Conservation (phyloP, 2,113 vertebrate genomes). For the Carassius carassius region DNA sequence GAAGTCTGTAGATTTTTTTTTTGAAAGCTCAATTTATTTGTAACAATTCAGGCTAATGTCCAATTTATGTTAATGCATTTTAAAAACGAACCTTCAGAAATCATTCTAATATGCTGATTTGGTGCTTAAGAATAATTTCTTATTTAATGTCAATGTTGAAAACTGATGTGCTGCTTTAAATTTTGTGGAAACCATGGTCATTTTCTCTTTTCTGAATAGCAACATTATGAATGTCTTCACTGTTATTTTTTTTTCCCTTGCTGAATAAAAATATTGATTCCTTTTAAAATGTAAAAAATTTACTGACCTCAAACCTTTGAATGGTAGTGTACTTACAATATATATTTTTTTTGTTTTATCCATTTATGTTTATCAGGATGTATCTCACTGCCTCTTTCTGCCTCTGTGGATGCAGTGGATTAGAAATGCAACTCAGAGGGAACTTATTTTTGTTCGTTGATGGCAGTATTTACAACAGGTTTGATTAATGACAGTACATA, state of each 20-base stretch:
- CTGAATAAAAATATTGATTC: not conserved
- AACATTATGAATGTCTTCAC: not conserved
- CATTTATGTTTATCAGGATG: slow-evolving; percentile 61
- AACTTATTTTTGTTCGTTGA: not conserved
- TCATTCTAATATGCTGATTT: too few relatives aligned
- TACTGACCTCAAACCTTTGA: not conserved
- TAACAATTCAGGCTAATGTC: too few relatives aligned
- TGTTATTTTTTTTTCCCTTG: not conserved
- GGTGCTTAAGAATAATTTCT: not conserved
- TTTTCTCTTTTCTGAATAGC: not conserved
- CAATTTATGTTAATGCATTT: not conserved
- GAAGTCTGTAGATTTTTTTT: too few relatives aligned
- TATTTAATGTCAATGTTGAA: not conserved
- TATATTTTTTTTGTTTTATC: slow-evolving; percentile 12
- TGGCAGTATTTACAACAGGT: slow-evolving; percentile 23
- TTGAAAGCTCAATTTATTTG: too few relatives aligned
- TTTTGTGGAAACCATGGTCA: not conserved
- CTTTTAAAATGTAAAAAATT: not conserved
- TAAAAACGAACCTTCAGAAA: not conserved
- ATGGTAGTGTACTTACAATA: not conserved
- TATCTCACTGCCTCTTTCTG: slow-evolving; percentile 62
- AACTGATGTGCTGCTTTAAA: not conserved
- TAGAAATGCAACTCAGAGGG: slow-evolving; percentile 45
- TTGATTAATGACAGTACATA: not conserved
- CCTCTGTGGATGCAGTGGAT: slow-evolving; percentile 66